Evolutionary conservation across 2,888 invertebrate genomes (phyloP).

Genomic region (Argyra leucocephala): DNA sequence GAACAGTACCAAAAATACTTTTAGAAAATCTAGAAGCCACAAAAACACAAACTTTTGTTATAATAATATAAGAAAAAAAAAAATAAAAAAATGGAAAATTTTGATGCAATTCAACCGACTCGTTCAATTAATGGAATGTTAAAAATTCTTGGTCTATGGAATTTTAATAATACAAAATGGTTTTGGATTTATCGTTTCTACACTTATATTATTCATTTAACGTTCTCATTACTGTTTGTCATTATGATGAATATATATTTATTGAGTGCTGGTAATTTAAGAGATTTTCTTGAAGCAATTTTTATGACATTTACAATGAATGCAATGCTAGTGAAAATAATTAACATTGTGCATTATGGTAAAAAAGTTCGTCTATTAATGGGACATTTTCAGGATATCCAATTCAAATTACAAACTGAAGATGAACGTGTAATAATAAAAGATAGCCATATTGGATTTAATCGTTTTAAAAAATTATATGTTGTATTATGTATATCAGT

Average conservation of each 20-base stretch:
- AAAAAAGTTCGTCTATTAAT: slow-evolving; percentile 23
- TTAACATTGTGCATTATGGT: slow-evolving; percentile 29
- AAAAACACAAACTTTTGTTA: too few relatives aligned
- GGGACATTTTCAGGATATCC: slow-evolving; percentile 16
- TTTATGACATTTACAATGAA: slow-evolving; percentile 33
- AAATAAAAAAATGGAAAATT: neutral
- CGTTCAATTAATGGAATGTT: neutral
- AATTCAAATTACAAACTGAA: slow-evolving; percentile 9
- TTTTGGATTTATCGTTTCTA: neutral
- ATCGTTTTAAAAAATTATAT: slow-evolving; percentile 24
- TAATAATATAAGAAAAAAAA: neutral
- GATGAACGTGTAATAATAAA: slow-evolving; percentile 25
- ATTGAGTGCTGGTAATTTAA: slow-evolving; percentile 4
- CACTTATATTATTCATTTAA: neutral
- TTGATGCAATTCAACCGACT: neutral
- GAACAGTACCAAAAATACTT: too few relatives aligned
- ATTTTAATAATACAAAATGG: neutral
- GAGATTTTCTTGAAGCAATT: slow-evolving; percentile 28
- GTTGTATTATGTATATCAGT: slow-evolving; percentile 19
- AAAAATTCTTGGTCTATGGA: neutral
- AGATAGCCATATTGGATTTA: slow-evolving; percentile 23
- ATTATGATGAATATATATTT: neutral
- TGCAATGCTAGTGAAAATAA: slow-evolving; percentile 29
- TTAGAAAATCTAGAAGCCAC: too few relatives aligned
- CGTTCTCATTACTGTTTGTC: neutral